A percentile compares a stretch with the other conserved stretches of the same genome.
Conservation (phyloP, 2,113 vertebrate genomes). For the Polypterus senegalus region DNA sequence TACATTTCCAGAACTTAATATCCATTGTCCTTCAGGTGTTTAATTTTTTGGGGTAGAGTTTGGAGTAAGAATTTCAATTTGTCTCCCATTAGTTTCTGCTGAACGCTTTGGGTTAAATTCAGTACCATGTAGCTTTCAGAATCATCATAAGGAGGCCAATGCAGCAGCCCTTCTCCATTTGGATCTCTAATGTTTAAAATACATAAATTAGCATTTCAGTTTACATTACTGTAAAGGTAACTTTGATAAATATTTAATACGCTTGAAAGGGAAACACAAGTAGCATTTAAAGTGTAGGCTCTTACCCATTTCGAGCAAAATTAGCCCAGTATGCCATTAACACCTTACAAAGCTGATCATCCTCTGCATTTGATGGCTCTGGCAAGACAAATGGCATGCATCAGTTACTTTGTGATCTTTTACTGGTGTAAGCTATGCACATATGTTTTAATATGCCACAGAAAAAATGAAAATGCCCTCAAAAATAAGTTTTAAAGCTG, state of each 20-base stretch:
- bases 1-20: constrained; percentile 29
- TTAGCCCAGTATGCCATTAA: constrained; percentile 58
- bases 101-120: constrained; percentile 26
- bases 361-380: constrained; percentile 36
- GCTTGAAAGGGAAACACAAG: background rate
- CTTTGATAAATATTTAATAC: background rate
- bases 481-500: too few relatives aligned
- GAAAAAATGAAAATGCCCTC: too few relatives aligned
- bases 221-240: background rate
- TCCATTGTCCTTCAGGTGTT: constrained; percentile 1
- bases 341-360: constrained; percentile 34
- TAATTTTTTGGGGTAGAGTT: constrained; percentile 32
- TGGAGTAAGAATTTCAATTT: constrained; percentile 36
- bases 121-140: constrained; percentile 35
- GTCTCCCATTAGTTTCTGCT: constrained; percentile 33
- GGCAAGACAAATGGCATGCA: background rate
- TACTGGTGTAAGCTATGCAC: too few relatives aligned
- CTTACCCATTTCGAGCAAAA: constrained; percentile 55
- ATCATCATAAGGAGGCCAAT: constrained; percentile 44
- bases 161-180: constrained; percentile 35
- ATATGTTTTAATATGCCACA: too few relatives aligned
- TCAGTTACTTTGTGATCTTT: too few relatives aligned
- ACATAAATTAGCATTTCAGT: background rate
- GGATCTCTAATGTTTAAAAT: constrained; percentile 36
- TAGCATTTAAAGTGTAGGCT: background rate